phyloP scores from a whole-genome alignment of 2,888 invertebrate species.

The Cerastis leucographa region DNA sequence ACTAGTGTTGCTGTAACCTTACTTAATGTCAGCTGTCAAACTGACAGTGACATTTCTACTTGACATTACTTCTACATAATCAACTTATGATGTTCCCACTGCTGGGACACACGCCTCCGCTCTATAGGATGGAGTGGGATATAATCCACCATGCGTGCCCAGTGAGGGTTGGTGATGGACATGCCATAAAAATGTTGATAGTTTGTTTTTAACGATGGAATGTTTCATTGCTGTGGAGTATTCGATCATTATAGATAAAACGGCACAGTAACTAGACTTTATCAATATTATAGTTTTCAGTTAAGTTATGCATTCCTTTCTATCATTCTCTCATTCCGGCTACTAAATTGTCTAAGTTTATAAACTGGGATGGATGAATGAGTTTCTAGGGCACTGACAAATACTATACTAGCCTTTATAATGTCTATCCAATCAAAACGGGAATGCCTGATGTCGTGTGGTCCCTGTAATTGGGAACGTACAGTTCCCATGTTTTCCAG shows the following conservation, averaged over 20 bases:
- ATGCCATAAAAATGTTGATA: not conserved
- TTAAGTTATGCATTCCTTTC: constrained; percentile 13
- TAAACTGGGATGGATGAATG: not conserved
- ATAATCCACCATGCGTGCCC: not conserved
- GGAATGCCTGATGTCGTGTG: not conserved
- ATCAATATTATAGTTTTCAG: constrained; percentile 18
- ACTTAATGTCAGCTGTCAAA: not conserved
- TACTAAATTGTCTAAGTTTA: constrained; percentile 20
- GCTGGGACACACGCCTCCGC: not conserved
- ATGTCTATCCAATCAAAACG: not conserved
- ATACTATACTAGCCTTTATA: not conserved
- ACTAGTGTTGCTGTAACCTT: not conserved
- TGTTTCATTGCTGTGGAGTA: not conserved
- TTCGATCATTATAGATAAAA: not conserved
- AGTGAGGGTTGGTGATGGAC: not conserved
- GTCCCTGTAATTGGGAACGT: not conserved
- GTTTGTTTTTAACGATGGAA: not conserved
- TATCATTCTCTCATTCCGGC: not conserved
- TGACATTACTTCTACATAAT: not conserved
- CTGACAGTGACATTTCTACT: not conserved
- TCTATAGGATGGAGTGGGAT: not conserved
- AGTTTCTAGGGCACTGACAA: not conserved
- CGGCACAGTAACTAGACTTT: not conserved
- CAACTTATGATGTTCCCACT: not conserved
- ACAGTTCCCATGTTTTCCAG: not conserved